Evolutionary conservation across 1,140 invertebrate genomes (phyloP), one percentile per base, ranked within the genome.

Genomic region (Pentalonia nigronervosa): DNA sequence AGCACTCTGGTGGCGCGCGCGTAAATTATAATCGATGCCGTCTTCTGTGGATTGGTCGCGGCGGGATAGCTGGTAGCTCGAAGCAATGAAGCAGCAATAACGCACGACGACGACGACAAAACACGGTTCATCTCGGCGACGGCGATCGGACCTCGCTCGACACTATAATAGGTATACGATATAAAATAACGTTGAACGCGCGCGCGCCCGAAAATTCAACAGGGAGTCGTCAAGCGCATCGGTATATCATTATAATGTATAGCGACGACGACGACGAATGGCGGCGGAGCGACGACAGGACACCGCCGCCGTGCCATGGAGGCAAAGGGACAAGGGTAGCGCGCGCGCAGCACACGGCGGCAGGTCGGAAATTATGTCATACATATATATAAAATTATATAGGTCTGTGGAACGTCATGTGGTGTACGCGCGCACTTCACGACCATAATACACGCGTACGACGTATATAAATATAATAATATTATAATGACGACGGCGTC

Each of bases 201-300:
- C 86, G 45, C 84, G 45, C 30, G 87, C 21, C 48, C 20, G n/a
- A 89, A 89, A 89, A 89, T 53, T 89, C 87, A 89, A 89, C 87
- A 89, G 87, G 87, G 87, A 88, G 30, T 50, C 86, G 47, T 50
- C 86, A n/a, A 67, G 47, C 47, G 14, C 47, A 20, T 48, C 86
- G 30, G 86, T 50, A n/a, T n/a, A 67, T 60, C 25, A 23, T 41
- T 83, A 81, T 53, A 23, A 81, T n/a, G 30, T n/a, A 81, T 25
- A n/a, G 60, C 30, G 60, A n/a, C 60, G 60, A 30, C 60, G 60
- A 11, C 67, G 67, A 17, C n/a, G 30, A 67, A 34, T 20, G 67
- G 67, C n/a, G 67, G 23, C 67, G 67, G 81, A 6, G 34, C 34
- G 83, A 84, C 41, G 83, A 81, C 76, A 81, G 76, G 76, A 36